phyloP scores from a whole-genome alignment of 2,113 vertebrate species.

The Neoarius graeffei region DNA sequence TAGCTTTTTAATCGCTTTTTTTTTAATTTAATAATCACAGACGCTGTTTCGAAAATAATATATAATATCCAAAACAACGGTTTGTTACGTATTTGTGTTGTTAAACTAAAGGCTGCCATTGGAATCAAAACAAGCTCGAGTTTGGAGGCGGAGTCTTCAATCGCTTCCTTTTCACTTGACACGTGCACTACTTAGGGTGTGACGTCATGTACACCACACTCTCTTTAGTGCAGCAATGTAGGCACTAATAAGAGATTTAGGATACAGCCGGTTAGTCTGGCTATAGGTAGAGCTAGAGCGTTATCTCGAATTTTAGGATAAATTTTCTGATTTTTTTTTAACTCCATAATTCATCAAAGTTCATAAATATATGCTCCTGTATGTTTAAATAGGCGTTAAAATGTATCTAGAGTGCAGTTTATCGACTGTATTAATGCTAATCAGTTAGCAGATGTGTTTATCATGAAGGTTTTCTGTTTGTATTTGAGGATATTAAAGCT shows the following conservation, averaged over 20 bases:
- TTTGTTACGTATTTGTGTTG: not conserved
- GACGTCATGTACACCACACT: not conserved
- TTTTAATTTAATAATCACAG: not conserved
- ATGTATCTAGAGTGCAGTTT: not conserved
- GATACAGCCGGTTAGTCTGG: not conserved
- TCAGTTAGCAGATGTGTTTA: not conserved
- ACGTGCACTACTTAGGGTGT: not conserved
- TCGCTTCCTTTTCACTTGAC: not conserved
- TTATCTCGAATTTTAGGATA: not conserved
- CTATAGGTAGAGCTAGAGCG: not conserved
- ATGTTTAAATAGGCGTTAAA: not conserved
- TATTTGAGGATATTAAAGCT: too few species aligned
- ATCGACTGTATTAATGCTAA: not conserved
- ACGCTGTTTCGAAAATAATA: not conserved
- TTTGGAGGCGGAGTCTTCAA: not conserved
- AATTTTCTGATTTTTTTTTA: not conserved
- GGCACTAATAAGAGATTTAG: not conserved
- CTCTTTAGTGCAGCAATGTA: too few species aligned
- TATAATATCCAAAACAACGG: too few species aligned
- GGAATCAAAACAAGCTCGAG: not conserved
- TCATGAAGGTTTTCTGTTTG: too few species aligned
- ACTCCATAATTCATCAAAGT: not conserved
- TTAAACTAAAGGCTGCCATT: not conserved
- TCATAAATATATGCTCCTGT: not conserved
- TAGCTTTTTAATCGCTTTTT: not conserved